Evolutionary conservation across 1,140 invertebrate genomes (phyloP), one percentile per base, ranked within the genome.

Genomic region (Protaetia brevitarsis): DNA sequence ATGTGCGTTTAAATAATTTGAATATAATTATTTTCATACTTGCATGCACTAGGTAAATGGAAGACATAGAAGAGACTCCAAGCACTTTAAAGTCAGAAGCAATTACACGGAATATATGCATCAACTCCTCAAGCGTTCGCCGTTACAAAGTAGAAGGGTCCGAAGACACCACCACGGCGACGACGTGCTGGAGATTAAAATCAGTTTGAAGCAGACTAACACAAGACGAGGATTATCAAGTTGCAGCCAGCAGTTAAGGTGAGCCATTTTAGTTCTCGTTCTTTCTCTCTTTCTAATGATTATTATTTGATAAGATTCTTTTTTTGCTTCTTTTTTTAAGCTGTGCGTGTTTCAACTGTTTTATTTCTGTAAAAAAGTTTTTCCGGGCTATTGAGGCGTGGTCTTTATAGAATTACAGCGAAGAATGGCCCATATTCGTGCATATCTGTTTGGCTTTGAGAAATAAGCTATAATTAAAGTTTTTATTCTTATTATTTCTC

Each of bases 201-300:
- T 88, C 28, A 83, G 79, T 65, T 70, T 87, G 16, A 74, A 79
- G 8, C 86, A 88, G 71, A 88, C 87, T 0, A 84, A 83, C 86
- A 88, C 67, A 80, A 82, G 69, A 85, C 79, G 74, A 77, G 83
- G 65, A 84, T 90, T 29, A 78, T 90, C 6, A 87, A 84, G 76
- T 72, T 90, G 7, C 85, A 87, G 69, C 86, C 88, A 11, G 84
- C 87, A 16, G 77, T 88, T 10, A 86, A 85, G 80, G 85, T 86
- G 74, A 65, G 21, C 1, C 5, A 34, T 1, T n/a, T n/a, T n/a
- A n/a, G n/a, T 51, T 23, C 8, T 5, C 6, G 56, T 71, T 66
- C 41, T 63, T 45, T 63, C 27, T 63, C 28, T 63, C n/a, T n/a
- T n/a, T n/a, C 36, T 62, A 34, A 62, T 62, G 59, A 65, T 34